phyloP scores from a whole-genome alignment of 1,140 invertebrate species.

The Coptotermes formosanus region DNA sequence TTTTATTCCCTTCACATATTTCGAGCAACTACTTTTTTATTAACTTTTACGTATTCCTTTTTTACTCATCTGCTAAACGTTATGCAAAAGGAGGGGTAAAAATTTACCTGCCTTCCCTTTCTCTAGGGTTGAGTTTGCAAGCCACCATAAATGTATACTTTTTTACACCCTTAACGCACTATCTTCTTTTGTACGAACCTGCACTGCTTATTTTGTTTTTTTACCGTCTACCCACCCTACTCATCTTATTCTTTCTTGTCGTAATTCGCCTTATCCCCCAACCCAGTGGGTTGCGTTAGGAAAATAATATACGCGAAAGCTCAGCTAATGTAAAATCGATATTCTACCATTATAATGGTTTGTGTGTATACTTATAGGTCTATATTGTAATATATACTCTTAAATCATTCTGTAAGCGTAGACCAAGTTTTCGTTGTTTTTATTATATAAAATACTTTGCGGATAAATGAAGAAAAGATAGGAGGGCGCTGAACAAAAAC shows the following conservation, averaged over 20 bases:
- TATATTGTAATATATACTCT: slow-evolving; percentile 19
- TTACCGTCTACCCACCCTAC: not conserved
- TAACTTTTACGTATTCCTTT: not conserved
- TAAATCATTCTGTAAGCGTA: slow-evolving; percentile 26
- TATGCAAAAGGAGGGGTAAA: not conserved
- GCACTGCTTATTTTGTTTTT: slow-evolving; percentile 13
- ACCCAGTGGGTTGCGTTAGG: not conserved
- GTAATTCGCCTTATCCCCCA: not conserved
- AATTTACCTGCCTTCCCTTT: not conserved
- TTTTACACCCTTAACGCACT: slow-evolving; percentile 15
- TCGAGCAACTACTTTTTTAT: not conserved
- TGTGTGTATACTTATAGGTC: slow-evolving; percentile 23
- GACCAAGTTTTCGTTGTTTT: not conserved
- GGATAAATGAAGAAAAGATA: not conserved
- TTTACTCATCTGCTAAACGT: not conserved
- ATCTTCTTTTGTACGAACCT: slow-evolving; percentile 17
- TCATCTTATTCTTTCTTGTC: not conserved
- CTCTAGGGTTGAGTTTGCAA: not conserved
- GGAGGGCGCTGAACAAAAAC: not conserved
- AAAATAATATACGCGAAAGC: slow-evolving; percentile 26
- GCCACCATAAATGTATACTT: not conserved
- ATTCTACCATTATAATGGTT: slow-evolving; percentile 24
- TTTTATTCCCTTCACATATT: slow-evolving; percentile 5
- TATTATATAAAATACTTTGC: not conserved
- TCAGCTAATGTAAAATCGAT: slow-evolving; percentile 30